Percentiles rank a stretch among this genome's conserved stretches.
These are phyloP conservation scores for Buceros bicornis DNA, from an alignment of 2,797 vertebrate genomes.

Conservation along the genomic window DNA sequence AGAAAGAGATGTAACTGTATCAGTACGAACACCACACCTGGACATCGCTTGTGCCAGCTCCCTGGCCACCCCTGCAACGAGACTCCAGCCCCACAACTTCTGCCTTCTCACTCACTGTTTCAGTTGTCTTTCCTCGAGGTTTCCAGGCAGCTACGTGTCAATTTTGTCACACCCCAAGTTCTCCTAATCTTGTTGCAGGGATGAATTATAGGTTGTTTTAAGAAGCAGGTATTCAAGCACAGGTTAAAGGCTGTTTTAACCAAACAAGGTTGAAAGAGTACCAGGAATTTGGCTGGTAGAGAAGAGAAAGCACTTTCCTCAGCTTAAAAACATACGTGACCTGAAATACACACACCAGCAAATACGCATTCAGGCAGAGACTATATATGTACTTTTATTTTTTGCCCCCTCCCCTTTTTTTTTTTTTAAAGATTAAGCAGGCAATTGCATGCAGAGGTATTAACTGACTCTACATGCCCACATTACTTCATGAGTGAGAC, in stretches of 20 bases:
- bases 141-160: conserved; percentile 36
- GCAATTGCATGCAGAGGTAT: conserved; percentile 19
- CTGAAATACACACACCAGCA: background rate
- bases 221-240: conserved; percentile 48
- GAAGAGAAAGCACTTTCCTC: conserved; percentile 49
- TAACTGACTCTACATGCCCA: conserved; percentile 27
- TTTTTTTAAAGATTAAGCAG: background rate
- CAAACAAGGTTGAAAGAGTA: conserved; percentile 66
- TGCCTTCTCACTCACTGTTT: background rate
- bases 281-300: conserved; percentile 41
- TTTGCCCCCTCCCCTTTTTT: too few species aligned
- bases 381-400: background rate
- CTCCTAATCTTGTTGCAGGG: conserved; percentile 30
- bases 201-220: conserved; percentile 44
- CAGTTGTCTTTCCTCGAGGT: background rate
- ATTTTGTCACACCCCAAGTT: conserved; percentile 37
- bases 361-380: conserved; percentile 3
- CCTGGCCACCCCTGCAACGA: background rate
- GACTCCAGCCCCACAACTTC: background rate
- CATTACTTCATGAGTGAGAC: background rate
- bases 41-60: conserved; percentile 40
- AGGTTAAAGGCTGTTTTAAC: conserved; percentile 61
- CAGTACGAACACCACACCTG: conserved; percentile 66
- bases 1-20: conserved; percentile 54
- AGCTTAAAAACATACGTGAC: background rate